These are phyloP conservation scores for Battus philenor DNA, from an alignment of 1,140 invertebrate genomes.

Conservation along the genomic window DNA sequence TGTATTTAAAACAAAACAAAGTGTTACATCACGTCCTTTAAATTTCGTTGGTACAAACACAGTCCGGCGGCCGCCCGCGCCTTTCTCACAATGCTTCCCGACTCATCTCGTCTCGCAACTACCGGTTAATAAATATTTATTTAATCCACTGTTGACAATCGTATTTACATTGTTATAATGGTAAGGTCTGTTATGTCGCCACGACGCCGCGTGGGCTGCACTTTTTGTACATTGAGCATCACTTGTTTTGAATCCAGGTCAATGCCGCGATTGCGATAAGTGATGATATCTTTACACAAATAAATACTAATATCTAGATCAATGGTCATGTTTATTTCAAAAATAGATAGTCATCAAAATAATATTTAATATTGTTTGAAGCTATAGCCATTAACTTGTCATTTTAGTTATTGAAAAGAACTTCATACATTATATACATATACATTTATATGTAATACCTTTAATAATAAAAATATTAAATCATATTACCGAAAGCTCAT, in stretches of 20 bases:
- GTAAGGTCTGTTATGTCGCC: constrained; percentile 36
- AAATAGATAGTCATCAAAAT: no score
- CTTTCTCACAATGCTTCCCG: constrained; percentile 38
- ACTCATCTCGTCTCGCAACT: constrained; percentile 53
- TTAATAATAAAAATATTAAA: no score
- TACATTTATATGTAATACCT: no score
- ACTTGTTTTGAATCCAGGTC: constrained; percentile 53
- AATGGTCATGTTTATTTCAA: constrained; percentile 4
- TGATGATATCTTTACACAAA: constrained; percentile 22
- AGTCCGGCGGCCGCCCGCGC: constrained; percentile 35
- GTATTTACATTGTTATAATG: constrained; percentile 69
- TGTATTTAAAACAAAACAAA: constrained; percentile 24
- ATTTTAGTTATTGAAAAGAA: no score
- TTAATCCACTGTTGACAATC: constrained; percentile 66
- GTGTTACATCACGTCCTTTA: constrained; percentile 35
- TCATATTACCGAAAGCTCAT: no score
- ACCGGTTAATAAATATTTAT: constrained; percentile 69
- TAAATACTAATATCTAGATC: constrained; percentile 18
- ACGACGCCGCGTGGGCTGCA: constrained; percentile 43
- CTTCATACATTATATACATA: no score
- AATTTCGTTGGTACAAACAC: constrained; percentile 30
- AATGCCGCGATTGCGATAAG: constrained; percentile 40
- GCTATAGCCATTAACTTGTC: no score
- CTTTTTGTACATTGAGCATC: constrained; percentile 52
- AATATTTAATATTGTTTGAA: no score